A percentile compares a stretch with the other conserved stretches of the same genome.
phyloP scores from a whole-genome alignment of 2,113 vertebrate species.

The Lethenteron reissneri region DNA sequence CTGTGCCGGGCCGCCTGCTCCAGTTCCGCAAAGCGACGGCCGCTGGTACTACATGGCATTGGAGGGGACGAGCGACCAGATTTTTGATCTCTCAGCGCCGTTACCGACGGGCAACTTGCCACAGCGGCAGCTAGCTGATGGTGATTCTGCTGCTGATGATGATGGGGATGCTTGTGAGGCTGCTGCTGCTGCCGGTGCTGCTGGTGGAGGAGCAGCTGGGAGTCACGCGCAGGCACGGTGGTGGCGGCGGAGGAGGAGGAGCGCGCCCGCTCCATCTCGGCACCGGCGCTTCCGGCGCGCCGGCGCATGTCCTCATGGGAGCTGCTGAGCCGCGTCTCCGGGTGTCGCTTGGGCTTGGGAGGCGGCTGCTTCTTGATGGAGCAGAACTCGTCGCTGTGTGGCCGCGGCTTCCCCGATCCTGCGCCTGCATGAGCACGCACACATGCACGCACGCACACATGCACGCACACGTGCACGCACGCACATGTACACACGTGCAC shows the following conservation, averaged over 20 bases:
- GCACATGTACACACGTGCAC: background rate
- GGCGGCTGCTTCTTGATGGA: conserved; percentile 65
- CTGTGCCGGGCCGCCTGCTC: too few species aligned
- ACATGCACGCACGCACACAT: background rate
- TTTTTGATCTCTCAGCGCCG: too few species aligned
- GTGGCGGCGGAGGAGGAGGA: conserved; percentile 20
- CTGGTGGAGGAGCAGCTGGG: too few species aligned
- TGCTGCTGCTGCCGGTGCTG: too few species aligned
- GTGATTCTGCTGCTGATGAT: too few species aligned
- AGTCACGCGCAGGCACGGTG: too few species aligned
- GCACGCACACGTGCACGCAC: background rate
- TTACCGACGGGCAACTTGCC: conserved; percentile 17
- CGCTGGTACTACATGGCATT: too few species aligned
- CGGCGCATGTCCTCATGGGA: conserved; percentile 68
- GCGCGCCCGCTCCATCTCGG: conserved; percentile 33
- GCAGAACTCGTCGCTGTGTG: conserved; percentile 55
- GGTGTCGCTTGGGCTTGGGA: conserved; percentile 80
- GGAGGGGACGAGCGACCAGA: too few species aligned
- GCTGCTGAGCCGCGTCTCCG: conserved; percentile 82
- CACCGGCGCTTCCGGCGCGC: conserved; percentile 23
- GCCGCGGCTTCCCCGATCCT: conserved; percentile 33
- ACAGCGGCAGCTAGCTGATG: too few species aligned
- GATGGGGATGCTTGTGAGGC: too few species aligned
- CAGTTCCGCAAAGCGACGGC: too few species aligned
- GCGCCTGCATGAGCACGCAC: background rate